Base-by-base conservation (phyloP, 2,113 vertebrate species). In the Fukomys damarensis region DNA sequence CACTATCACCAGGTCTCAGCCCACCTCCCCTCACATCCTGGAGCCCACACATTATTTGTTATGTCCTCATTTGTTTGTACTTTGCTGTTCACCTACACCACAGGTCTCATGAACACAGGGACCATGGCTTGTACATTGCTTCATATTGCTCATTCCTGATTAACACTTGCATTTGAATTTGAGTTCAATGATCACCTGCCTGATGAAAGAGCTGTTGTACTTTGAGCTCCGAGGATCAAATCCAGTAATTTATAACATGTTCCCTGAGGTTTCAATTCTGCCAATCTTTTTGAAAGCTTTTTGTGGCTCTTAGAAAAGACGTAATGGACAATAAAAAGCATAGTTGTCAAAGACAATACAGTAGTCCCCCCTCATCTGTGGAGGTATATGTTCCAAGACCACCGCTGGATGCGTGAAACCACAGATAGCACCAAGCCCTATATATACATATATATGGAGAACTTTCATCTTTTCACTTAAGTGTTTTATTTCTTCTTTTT, bases 271-370 rank as follows among this genome's bases (percentile, higher is more conserved):
- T 22, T 43, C 56, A 86, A 61, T 13, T 30, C 41, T 74, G 58
- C 52, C 30, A 72, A 24, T 77, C 43, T 68, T 90, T 88, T 41
- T 52, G 24, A 72, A 66, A 16, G 72, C 24, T 76, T 58, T 91
- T 52, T 72, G 24, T 83, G 76, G 26, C 49, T 93, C 89, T 54
- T 54, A 65, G 46, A 63, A 89, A 95, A 95, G 81, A 72, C n/a
- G 86, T 1, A 68, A 82, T 54, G 41, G 49, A 84, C 81, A 91
- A 74, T 54, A 38, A 83, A 83, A 66, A 22, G 3, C 5, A 41
- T 61, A 26, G 9, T 32, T 54, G 30, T 56, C 56, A 76, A 61
- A 65, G 4, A 86, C 32, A 28, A 46, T 65, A 13, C 13, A 30
- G 43, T 46, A 30, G 43, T 6, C 30, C 43, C 74, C 13, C 41